phyloP scores from a whole-genome alignment of 2,888 invertebrate genomes.

The Platerodrilus igneus region DNA sequence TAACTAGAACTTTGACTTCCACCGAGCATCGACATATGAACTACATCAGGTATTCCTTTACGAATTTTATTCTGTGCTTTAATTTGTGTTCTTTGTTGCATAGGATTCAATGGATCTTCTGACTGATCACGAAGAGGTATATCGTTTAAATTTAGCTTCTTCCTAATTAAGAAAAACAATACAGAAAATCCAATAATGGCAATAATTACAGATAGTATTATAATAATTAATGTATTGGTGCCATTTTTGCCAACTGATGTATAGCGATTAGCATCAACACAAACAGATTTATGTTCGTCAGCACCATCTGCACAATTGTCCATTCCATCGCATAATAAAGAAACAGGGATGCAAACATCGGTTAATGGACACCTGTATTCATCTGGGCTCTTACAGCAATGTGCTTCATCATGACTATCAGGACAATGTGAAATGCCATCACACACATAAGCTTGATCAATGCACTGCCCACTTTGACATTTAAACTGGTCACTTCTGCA shows the following conservation, averaged over 20 bases:
- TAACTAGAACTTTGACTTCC: constrained; percentile 62
- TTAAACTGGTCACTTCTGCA: constrained; percentile 67
- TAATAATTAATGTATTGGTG: constrained; percentile 42
- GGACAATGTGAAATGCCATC: constrained; percentile 54
- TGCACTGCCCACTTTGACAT: constrained; percentile 49
- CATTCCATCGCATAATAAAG: constrained; percentile 69
- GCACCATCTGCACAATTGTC: constrained; percentile 76
- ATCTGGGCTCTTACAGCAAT: constrained; percentile 59
- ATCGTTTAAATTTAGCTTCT: constrained; percentile 31
- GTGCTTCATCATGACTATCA: constrained; percentile 64
- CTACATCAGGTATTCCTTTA: constrained; percentile 48
- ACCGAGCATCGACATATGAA: constrained; percentile 63
- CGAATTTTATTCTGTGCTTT: constrained; percentile 42
- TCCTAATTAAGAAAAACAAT: constrained; percentile 34
- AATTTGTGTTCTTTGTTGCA: constrained; percentile 38
- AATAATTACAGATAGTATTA: constrained; percentile 54
- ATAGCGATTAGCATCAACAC: constrained; percentile 50
- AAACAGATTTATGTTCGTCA: constrained; percentile 68
- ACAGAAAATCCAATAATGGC: constrained; percentile 51
- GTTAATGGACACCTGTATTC: constrained; percentile 70
- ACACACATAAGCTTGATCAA: constrained; percentile 34
- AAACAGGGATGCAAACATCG: constrained; percentile 65
- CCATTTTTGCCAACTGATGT: constrained; percentile 36
- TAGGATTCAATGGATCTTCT: constrained; percentile 62
- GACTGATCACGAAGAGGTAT: constrained; percentile 56